Evolutionary conservation across 2,113 vertebrate species (phyloP).

Genomic region (Cariama cristata): DNA sequence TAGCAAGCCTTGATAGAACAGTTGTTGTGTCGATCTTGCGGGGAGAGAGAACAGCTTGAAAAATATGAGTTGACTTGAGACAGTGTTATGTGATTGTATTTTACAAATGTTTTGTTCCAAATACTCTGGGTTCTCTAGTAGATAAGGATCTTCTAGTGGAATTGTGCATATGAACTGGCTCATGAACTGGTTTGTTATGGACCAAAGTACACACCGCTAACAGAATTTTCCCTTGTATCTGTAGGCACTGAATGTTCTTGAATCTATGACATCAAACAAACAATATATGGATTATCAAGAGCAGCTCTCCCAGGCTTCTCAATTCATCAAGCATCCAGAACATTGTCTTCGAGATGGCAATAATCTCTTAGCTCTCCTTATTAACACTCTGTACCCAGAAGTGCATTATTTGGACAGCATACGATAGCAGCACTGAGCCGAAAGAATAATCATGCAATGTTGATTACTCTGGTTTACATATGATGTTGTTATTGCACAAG

Average conservation of each 20-base stretch:
- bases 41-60: background rate
- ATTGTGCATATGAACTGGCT: background rate
- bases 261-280: conserved; percentile 87
- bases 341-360: conserved; percentile 90
- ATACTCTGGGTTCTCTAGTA: background rate
- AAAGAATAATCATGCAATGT: background rate
- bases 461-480: conserved; percentile 51
- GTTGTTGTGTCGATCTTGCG: background rate
- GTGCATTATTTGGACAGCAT: conserved; percentile 92
- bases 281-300: conserved; percentile 91
- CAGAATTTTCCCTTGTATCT: background rate
- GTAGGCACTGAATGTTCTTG: conserved; percentile 84
- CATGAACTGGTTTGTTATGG: accelerated
- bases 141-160: background rate
- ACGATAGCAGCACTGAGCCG: conserved; percentile 64
- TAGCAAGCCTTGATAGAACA: background rate
- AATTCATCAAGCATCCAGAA: conserved; percentile 90
- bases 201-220: background rate
- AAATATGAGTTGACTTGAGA: background rate
- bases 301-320: conserved; percentile 82
- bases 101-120: background rate
- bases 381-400: conserved; percentile 91
- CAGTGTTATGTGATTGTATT: background rate
- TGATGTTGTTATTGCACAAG: conserved; percentile 43
- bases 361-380: conserved; percentile 86